A percentile compares a stretch with the other conserved stretches of the same genome.
Evolutionary conservation across 2,888 invertebrate species (phyloP).

Genomic region (Trachelus stipa): DNA sequence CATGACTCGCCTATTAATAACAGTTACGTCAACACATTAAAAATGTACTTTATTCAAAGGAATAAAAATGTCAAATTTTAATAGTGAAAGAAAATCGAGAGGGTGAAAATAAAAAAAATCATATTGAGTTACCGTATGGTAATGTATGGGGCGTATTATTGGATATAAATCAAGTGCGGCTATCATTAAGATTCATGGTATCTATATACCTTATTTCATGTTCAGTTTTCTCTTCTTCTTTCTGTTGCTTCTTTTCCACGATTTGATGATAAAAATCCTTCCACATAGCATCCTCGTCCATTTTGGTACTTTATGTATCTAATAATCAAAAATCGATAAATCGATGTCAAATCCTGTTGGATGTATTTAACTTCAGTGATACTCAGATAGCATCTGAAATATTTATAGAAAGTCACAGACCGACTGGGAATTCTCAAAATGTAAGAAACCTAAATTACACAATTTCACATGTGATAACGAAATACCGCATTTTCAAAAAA

Average conservation of each 20-base stretch:
- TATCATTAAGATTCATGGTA: background rate
- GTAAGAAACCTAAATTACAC: background rate
- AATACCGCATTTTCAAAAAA: background rate
- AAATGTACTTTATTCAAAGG: background rate
- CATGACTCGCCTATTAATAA: background rate
- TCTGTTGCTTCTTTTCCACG: constrained; percentile 71
- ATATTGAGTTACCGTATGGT: background rate
- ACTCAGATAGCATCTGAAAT: background rate
- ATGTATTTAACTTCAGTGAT: background rate
- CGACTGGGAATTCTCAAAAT: background rate
- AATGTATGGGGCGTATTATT: background rate
- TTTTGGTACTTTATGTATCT: constrained; percentile 30
- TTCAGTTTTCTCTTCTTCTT: constrained; percentile 73
- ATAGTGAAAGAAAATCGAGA: background rate
- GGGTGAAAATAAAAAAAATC: background rate
- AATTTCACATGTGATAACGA: background rate
- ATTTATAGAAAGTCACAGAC: background rate
- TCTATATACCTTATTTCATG: constrained; percentile 75
- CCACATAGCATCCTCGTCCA: constrained; percentile 84
- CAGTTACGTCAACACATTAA: background rate
- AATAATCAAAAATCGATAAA: background rate
- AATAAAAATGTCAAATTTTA: background rate
- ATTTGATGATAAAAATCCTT: constrained; percentile 74
- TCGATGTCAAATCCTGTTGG: background rate
- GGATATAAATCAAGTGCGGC: background rate